These are phyloP conservation scores for Spialia ferax DNA, from an alignment of 2,888 invertebrate species.

Conservation along the genomic window DNA sequence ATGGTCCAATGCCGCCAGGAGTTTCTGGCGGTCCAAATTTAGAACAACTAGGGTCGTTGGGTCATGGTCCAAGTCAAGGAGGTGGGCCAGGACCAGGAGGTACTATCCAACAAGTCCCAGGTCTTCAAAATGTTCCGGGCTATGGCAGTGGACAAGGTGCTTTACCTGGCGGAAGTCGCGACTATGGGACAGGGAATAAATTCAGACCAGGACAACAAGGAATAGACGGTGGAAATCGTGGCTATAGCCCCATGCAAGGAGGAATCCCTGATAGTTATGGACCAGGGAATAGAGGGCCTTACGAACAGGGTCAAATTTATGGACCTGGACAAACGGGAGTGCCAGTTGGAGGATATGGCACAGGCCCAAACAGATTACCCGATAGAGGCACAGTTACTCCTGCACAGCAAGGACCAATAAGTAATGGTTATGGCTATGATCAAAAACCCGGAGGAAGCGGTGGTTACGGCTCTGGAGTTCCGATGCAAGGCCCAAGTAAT, in stretches of 20 bases:
- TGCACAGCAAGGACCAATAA: background rate
- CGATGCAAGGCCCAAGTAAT: conserved; percentile 26
- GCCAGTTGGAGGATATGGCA: background rate
- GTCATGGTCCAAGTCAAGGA: conserved; percentile 43
- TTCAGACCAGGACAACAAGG: conserved; percentile 14
- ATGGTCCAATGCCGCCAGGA: background rate
- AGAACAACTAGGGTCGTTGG: background rate
- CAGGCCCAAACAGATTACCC: conserved; percentile 16
- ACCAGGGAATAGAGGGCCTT: conserved; percentile 41
- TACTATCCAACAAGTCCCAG: conserved; percentile 18
- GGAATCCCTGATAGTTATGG: conserved; percentile 25
- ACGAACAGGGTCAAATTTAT: conserved; percentile 15
- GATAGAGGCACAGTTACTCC: background rate
- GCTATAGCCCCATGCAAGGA: background rate
- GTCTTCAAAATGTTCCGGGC: conserved; percentile 39
- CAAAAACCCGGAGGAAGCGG: background rate
- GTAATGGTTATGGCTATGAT: conserved; percentile 20
- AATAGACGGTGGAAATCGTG: background rate
- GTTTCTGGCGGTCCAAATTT: background rate
- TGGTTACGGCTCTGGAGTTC: conserved; percentile 14
- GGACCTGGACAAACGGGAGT: conserved; percentile 5
- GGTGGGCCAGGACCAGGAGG: conserved; percentile 16
- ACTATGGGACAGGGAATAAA: background rate
- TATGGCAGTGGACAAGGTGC: conserved; percentile 45
- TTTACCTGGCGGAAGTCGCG: background rate